phyloP scores from a whole-genome alignment of 2,113 vertebrate species.

The Silurus meridionalis region DNA sequence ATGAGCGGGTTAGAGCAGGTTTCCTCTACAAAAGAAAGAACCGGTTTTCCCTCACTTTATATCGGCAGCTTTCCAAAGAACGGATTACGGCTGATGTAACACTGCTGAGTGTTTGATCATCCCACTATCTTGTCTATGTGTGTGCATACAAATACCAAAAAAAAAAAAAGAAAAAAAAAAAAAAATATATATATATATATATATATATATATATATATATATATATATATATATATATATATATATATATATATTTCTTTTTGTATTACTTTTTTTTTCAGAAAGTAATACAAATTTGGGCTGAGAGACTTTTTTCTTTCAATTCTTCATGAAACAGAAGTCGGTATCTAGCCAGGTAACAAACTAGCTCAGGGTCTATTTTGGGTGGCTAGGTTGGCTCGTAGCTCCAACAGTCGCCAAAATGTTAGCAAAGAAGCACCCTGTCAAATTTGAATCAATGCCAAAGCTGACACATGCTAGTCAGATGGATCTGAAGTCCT shows the following conservation, averaged over 20 bases:
- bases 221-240: no score
- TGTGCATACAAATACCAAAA: no score
- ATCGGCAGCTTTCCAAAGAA: neutral
- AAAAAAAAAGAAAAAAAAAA: no score
- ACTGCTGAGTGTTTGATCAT: neutral
- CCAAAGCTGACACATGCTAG: neutral
- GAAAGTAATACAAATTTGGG: no score
- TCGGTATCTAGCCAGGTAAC: neutral
- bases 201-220: no score
- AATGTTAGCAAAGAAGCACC: neutral
- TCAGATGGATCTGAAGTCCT: neutral
- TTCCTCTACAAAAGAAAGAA: neutral
- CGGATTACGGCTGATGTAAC: conserved; percentile 1
- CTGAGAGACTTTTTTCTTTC: neutral
- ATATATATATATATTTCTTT: no score
- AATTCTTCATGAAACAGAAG: neutral
- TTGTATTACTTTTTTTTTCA: no score
- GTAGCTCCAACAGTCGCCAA: neutral
- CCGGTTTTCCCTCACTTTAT: neutral
- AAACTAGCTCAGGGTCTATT: neutral
- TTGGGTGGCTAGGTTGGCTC: neutral
- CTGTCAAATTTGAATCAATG: neutral
- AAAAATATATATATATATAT: no score
- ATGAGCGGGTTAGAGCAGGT: neutral
- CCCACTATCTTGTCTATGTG: neutral